Percentiles rank a stretch among this genome's conserved stretches.
These are phyloP conservation scores for western clawed frog (Xenopus tropicalis) DNA, from an alignment of 2,113 vertebrate genomes.

Conservation along the genomic window DNA sequence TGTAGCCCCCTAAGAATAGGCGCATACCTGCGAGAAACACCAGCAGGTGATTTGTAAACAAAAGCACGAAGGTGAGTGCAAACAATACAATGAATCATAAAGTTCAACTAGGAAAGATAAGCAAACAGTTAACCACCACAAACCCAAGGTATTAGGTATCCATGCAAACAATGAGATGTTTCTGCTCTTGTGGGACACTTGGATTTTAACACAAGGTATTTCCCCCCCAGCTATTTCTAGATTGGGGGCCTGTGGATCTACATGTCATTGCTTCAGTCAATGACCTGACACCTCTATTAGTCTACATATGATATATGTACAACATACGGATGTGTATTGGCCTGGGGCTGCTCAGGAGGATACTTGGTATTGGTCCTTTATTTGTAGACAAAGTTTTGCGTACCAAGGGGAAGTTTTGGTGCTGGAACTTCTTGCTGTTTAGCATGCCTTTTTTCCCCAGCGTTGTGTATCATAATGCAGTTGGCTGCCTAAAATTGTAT, in stretches of 20 bases:
- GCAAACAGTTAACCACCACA: constrained; percentile 30
- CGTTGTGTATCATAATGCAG: no score
- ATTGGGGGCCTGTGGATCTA: neutral
- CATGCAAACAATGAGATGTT: constrained; percentile 27
- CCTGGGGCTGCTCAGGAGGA: neutral
- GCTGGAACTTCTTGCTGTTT: no score
- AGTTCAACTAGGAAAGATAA: constrained; percentile 32
- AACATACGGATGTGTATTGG: constrained; percentile 22
- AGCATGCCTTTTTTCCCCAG: no score
- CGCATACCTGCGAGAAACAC: constrained; percentile 34
- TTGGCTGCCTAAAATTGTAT: no score
- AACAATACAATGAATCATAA: constrained; percentile 43
- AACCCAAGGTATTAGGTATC: constrained; percentile 33
- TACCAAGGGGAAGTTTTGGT: neutral
- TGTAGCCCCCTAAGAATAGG: constrained; percentile 10
- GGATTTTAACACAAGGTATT: constrained; percentile 27
- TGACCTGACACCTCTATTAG: neutral
- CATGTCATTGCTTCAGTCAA: neutral
- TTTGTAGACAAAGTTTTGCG: constrained; percentile 2
- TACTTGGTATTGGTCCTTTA: neutral
- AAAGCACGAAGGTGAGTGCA: constrained; percentile 33
- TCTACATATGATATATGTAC: constrained; percentile 24
- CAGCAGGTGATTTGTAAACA: constrained; percentile 47
- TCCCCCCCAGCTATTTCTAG: constrained; percentile 30
- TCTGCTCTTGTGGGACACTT: constrained; percentile 15